A percentile compares a stretch with the other conserved stretches of the same genome.
phyloP scores from a whole-genome alignment of 2,888 invertebrate genomes.

The Endomychus coccineus region DNA sequence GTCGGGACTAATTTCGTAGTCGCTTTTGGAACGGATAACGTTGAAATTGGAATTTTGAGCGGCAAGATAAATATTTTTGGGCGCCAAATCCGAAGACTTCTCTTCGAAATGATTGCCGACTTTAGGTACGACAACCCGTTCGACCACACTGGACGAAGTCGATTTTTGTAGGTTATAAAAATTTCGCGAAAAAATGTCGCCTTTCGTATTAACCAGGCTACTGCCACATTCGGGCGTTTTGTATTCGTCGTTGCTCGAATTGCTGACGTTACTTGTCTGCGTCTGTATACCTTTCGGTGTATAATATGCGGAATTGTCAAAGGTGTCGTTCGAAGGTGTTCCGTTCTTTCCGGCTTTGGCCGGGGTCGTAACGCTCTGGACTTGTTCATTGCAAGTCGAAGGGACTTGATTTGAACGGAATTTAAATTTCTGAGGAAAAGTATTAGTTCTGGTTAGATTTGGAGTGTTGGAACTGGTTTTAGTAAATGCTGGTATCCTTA shows the following conservation, averaged over 20 bases:
- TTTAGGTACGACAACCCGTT: conserved; percentile 20
- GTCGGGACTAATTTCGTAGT: conserved; percentile 36
- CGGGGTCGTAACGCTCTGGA: conserved; percentile 33
- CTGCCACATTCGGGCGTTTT: conserved; percentile 34
- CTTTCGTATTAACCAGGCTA: conserved; percentile 18
- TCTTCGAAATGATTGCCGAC: conserved; percentile 9
- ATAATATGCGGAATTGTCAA: conserved; percentile 18
- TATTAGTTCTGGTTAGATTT: conserved; percentile 27
- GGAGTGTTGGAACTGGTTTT: conserved; percentile 23
- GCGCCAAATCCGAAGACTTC: neutral
- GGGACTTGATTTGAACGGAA: neutral
- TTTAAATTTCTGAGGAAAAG: conserved; percentile 8
- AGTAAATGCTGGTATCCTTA: conserved; percentile 40
- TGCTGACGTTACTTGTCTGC: conserved; percentile 33
- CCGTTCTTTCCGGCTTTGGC: conserved; percentile 27
- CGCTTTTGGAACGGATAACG: conserved; percentile 39
- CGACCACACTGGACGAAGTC: conserved; percentile 32
- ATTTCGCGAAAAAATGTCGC: conserved; percentile 32
- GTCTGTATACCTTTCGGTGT: conserved; percentile 28
- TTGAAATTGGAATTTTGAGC: conserved; percentile 18
- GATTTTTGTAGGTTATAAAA: conserved; percentile 36
- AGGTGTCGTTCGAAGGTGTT: conserved; percentile 13
- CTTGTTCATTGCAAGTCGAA: conserved; percentile 18
- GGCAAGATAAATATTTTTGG: neutral
- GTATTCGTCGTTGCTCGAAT: conserved; percentile 35